A percentile compares a stretch with the other conserved stretches of the same genome.
Conservation (phyloP, 2,888 invertebrate species). For the Girardia tigrina region DNA sequence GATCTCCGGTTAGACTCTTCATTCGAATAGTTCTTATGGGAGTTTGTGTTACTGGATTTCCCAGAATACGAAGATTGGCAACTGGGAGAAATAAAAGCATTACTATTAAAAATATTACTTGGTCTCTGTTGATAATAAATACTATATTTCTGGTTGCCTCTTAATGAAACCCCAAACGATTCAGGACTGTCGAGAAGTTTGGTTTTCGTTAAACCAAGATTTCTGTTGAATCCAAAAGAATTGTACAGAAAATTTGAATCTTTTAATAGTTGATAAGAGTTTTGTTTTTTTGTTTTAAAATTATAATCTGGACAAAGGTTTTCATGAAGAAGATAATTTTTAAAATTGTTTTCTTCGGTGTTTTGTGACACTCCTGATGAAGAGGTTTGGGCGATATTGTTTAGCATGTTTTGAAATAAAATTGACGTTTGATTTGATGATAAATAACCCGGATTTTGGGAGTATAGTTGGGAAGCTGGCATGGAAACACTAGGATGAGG, state of each 20-base stretch:
- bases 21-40: not conserved
- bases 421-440: not conserved
- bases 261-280: not conserved
- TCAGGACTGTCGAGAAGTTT: conserved; percentile 28
- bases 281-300: not conserved
- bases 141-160: conserved; percentile 34
- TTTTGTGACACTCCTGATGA: not conserved
- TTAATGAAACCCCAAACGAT: conserved; percentile 27
- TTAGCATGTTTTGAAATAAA: conserved; percentile 16
- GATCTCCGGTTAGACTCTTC: not conserved
- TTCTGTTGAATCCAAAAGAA: not conserved
- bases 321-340: not conserved
- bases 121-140: conserved; percentile 29
- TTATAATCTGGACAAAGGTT: not conserved
- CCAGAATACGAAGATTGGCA: conserved; percentile 9
- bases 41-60: not conserved
- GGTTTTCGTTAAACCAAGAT: conserved; percentile 5
- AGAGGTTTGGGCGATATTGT: not conserved
- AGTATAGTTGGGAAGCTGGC: not conserved
- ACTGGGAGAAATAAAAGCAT: not conserved
- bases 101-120: conserved; percentile 9
- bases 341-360: conserved; percentile 9
- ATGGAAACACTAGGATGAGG: not conserved
- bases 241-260: conserved; percentile 5
- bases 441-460: not conserved